Base-by-base conservation (phyloP, 2,888 invertebrate genomes). In the Catocala nupta region DNA sequence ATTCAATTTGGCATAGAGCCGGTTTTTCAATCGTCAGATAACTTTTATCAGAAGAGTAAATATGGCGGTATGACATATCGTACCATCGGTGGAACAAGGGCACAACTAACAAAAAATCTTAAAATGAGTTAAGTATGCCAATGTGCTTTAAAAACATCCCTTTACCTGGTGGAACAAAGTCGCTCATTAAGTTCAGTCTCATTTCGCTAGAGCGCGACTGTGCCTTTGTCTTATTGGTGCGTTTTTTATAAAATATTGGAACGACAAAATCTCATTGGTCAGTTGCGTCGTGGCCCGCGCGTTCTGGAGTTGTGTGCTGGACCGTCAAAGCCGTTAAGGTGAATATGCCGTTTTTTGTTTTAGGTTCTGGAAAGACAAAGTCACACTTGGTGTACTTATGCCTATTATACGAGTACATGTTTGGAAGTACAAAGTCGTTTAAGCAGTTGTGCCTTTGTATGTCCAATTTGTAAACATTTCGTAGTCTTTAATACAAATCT, bases 211-310 rank as follows among this genome's bases (percentile, higher is more conserved):
- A 10, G 6, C 13, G 10, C 12, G 13, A 16, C 13, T 13, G 47
- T 16, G 47, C 5, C 49, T 33, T 49, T 47, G 56, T 47, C 39
- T 36, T 48, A 33, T 49, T 49, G 33, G 49, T 33, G 25, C 49
- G 16, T 33, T 49, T 49, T 36, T 49, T 49, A 11, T 5, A 16
- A 5, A 10, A 13, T 49, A 13, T 49, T 49, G 49, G 49, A 54
- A 11, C 59, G 63, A 76, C 79, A 73, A 68, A 67, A 59, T 65
- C 66, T 65, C 68, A 60, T 63, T 59, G 59, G 63, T 63, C 58
- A 63, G 63, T 59, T 63, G 55, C 59, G 63, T 39, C 63, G 13
- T 63, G 55, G 59, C 44, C 55, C 44, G 63, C 49, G 59, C 45
- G 53, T 45, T 45, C 34, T 16, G 58, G n/a, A 44, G 58, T 52